A percentile compares a stretch with the other conserved stretches of the same genome.
Conservation (phyloP, 2,113 vertebrate species). For the Chloroceryle aenea region DNA sequence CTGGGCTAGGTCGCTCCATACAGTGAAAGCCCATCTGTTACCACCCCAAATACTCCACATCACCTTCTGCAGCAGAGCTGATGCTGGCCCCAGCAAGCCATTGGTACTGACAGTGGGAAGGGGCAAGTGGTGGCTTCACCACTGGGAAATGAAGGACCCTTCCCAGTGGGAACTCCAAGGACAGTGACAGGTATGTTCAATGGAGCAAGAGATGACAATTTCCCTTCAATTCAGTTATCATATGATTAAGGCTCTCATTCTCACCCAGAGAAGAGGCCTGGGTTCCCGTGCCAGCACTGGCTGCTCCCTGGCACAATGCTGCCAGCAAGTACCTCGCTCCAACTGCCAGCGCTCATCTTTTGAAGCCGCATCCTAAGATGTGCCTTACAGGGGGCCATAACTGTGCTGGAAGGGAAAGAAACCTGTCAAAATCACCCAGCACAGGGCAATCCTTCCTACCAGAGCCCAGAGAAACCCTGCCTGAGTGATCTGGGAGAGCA, state of each 20-base stretch:
- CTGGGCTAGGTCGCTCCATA: not conserved
- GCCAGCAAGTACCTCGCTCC: not conserved
- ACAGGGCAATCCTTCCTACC: not conserved
- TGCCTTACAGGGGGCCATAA: not conserved
- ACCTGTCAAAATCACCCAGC: not conserved
- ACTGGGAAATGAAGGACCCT: fast-evolving
- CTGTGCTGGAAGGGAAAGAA: not conserved
- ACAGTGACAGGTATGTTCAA: fast-evolving
- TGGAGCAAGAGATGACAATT: not conserved
- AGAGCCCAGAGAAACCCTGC: not conserved
- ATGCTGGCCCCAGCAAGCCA: not conserved
- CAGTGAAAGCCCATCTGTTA: not conserved
- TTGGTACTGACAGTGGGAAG: not conserved
- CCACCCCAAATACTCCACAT: not conserved
- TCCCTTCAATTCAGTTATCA: not conserved
- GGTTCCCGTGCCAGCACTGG: fast-evolving
- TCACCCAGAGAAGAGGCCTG: not conserved
- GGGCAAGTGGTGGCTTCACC: fast-evolving
- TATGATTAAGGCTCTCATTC: not conserved
- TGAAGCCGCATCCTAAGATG: not conserved
- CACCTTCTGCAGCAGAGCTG: not conserved
- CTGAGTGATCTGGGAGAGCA: fast-evolving
- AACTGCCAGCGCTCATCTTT: not conserved
- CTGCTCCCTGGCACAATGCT: fast-evolving
- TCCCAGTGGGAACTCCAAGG: fast-evolving